Conservation (phyloP, 23 tunicate genomes). For the Pegea sp. region DNA sequence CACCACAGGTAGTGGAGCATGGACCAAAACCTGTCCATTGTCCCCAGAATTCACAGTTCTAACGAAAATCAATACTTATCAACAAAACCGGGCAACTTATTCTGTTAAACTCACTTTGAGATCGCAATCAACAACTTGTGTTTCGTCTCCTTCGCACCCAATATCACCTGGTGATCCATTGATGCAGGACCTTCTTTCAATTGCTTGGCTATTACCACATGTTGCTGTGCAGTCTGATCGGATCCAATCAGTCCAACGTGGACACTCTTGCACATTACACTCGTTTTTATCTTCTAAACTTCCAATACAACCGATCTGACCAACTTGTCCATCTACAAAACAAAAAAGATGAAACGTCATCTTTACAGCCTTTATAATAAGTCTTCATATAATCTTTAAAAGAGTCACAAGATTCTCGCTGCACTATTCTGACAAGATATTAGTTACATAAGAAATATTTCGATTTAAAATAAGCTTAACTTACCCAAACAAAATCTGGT, state of each 20-base stretch:
- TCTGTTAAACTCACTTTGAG: not conserved
- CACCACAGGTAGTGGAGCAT: constrained; percentile 8
- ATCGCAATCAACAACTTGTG: not conserved
- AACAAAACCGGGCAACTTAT: not conserved
- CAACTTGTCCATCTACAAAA: not conserved
- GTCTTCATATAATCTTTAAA: too few species aligned
- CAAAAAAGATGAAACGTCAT: too few species aligned
- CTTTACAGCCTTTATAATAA: too few species aligned
- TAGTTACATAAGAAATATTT: too few species aligned
- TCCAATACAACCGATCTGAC: not conserved
- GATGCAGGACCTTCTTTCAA: constrained; percentile 8
- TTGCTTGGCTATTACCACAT: constrained; percentile 5
- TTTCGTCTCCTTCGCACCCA: constrained; percentile 7
- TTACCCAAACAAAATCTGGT: constrained; percentile 18
- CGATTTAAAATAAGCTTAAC: too few species aligned
- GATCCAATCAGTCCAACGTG: constrained; percentile 4
- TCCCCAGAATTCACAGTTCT: constrained; percentile 12
- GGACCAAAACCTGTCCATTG: constrained; percentile 9
- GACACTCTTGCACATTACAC: constrained; percentile 3
- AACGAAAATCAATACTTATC: not conserved
- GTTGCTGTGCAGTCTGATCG: constrained; percentile 4
- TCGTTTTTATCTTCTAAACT: not conserved
- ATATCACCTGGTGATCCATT: constrained; percentile 16
- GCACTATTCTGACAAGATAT: too few species aligned
- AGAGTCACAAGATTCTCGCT: too few species aligned